phyloP scores from a whole-genome alignment of 1,140 invertebrate species.

The Meteorus sp. region DNA sequence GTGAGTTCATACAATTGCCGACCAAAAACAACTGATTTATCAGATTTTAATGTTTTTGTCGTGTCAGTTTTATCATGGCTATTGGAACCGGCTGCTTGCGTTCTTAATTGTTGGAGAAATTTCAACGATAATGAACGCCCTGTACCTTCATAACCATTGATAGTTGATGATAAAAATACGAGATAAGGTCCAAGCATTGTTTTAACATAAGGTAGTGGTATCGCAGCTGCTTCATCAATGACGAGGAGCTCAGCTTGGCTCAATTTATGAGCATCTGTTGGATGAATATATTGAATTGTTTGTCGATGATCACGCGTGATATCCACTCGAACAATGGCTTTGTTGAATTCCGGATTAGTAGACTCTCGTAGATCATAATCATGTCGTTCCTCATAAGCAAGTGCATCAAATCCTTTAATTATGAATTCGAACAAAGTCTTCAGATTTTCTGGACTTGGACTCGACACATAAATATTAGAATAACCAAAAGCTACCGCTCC shows the following conservation, averaged over 20 bases:
- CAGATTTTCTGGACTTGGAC: conserved; percentile 97
- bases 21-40: conserved; percentile 53
- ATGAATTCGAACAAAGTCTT: conserved; percentile 98
- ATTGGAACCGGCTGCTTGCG: conserved; percentile 60
- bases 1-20: conserved; percentile 64
- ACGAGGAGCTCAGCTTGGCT: conserved; percentile 93
- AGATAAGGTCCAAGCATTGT: conserved; percentile 90
- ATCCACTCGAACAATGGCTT: conserved; percentile 93
- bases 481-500: conserved; percentile 86
- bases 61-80: conserved; percentile 54
- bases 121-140: conserved; percentile 95
- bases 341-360: conserved; percentile 95
- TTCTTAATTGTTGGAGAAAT: conserved; percentile 85
- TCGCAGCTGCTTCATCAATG: conserved; percentile 99
- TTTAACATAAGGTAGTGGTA: conserved; percentile 92
- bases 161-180: conserved; percentile 95
- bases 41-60: conserved; percentile 49
- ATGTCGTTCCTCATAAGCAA: conserved; percentile 95
- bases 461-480: conserved; percentile 98
- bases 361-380: conserved; percentile 97
- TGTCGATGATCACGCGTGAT: conserved; percentile 91
- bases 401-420: conserved; percentile 90
- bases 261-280: conserved; percentile 84
- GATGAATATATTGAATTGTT: conserved; percentile 97
- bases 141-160: conserved; percentile 98